These are phyloP conservation scores for Mantis religiosa DNA, from an alignment of 2,888 invertebrate genomes.

Conservation along the genomic window DNA sequence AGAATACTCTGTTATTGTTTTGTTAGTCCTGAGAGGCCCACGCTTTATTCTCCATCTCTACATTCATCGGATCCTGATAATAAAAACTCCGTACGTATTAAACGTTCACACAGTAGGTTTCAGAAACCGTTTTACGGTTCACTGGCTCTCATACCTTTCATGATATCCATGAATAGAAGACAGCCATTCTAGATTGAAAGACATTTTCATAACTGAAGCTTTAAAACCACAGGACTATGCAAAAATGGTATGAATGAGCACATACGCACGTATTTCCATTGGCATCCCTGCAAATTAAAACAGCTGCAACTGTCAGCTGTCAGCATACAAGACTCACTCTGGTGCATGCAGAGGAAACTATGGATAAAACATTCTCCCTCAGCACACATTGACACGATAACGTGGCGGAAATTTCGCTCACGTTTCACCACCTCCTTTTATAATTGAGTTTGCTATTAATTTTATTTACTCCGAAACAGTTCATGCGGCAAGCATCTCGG, in stretches of 20 bases:
- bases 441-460: neutral
- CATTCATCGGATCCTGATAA: too few relatives aligned
- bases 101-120: too few relatives aligned
- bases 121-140: neutral
- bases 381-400: neutral
- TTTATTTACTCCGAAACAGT: neutral
- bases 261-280: neutral
- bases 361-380: neutral
- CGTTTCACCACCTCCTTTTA: neutral
- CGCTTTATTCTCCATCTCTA: too few relatives aligned
- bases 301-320: neutral
- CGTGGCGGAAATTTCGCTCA: neutral
- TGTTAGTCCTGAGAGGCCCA: too few relatives aligned
- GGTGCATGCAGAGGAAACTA: neutral
- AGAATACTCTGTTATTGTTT: too few relatives aligned
- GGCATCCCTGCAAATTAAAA: neutral
- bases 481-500: neutral
- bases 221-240: neutral
- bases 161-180: neutral
- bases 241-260: neutral
- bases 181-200: neutral
- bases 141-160: neutral
- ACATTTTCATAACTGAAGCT: neutral
- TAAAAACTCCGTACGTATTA: too few relatives aligned
- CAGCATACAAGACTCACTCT: neutral